Evolutionary conservation across 2,888 invertebrate species (phyloP).

Genomic region (Drosophila fungiperda): DNA sequence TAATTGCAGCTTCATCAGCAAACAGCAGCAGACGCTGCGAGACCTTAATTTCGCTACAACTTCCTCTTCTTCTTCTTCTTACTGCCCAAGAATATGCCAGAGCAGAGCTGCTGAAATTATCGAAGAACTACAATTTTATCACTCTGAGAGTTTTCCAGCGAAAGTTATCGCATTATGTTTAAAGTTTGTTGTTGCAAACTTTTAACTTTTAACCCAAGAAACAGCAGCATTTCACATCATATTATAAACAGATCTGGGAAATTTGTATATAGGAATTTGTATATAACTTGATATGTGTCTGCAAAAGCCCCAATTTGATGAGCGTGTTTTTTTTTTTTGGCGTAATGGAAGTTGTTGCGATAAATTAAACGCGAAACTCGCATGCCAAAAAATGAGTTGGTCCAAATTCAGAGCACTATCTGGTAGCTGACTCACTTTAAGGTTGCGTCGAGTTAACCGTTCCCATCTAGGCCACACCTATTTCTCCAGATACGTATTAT

Average conservation of each 20-base stretch:
- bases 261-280: background rate
- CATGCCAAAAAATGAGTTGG: slow-evolving; percentile 27
- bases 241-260: background rate
- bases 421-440: slow-evolving; percentile 23
- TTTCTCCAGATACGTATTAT: slow-evolving; percentile 62
- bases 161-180: slow-evolving; percentile 28
- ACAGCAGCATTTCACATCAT: background rate
- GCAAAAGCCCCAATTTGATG: background rate
- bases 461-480: slow-evolving; percentile 66
- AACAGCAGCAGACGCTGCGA: slow-evolving; percentile 15
- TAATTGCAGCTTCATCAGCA: slow-evolving; percentile 71
- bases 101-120: slow-evolving; percentile 19
- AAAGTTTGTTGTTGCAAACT: background rate
- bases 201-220: background rate
- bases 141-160: slow-evolving; percentile 27
- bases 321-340: background rate
- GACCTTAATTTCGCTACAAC: slow-evolving; percentile 30
- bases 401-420: slow-evolving; percentile 26
- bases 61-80: background rate
- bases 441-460: slow-evolving; percentile 34
- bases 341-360: slow-evolving; percentile 14
- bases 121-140: slow-evolving; percentile 4
- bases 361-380: slow-evolving; percentile 33
- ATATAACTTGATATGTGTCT: background rate
- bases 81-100: slow-evolving; percentile 17